These are phyloP conservation scores for Gymnosoma rotundatum DNA, from an alignment of 2,888 invertebrate species.

Conservation along the genomic window DNA sequence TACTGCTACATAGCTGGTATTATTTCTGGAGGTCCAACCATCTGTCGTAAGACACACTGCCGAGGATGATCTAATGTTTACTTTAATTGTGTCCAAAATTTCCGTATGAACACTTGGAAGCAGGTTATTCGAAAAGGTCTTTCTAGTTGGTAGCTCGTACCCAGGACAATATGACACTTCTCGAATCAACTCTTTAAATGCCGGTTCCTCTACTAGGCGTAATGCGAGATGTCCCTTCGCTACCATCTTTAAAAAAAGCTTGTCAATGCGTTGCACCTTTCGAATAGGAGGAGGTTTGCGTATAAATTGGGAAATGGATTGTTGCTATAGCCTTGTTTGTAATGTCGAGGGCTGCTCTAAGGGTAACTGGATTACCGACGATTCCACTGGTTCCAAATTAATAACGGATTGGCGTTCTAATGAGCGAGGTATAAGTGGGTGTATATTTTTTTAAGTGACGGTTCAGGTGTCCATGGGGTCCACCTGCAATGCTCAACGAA, in stretches of 20 bases:
- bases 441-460: conserved; percentile 3
- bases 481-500: conserved; percentile 3
- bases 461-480: not conserved
- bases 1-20: conserved; percentile 45
- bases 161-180: conserved; percentile 10
- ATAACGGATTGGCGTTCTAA: not conserved
- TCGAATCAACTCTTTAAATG: not conserved
- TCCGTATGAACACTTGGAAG: conserved; percentile 11
- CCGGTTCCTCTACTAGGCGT: conserved; percentile 15
- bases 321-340: not conserved
- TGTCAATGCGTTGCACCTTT: conserved; percentile 20
- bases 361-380: not conserved
- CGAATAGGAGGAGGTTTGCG: not conserved
- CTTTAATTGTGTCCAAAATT: conserved; percentile 1
- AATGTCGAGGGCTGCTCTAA: not conserved
- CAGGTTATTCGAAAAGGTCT: conserved; percentile 6
- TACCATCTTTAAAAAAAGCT: not conserved
- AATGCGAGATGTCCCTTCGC: not conserved
- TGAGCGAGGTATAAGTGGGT: conserved; percentile 1
- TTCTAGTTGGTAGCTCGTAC: not conserved
- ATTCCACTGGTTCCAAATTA: not conserved
- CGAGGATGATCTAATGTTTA: not conserved
- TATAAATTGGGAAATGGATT: not conserved
- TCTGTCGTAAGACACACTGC: conserved; percentile 39
- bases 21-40: conserved; percentile 49